Evolutionary conservation across 2,888 invertebrate genomes (phyloP).

Genomic region (Alviniconcha strummeri): DNA sequence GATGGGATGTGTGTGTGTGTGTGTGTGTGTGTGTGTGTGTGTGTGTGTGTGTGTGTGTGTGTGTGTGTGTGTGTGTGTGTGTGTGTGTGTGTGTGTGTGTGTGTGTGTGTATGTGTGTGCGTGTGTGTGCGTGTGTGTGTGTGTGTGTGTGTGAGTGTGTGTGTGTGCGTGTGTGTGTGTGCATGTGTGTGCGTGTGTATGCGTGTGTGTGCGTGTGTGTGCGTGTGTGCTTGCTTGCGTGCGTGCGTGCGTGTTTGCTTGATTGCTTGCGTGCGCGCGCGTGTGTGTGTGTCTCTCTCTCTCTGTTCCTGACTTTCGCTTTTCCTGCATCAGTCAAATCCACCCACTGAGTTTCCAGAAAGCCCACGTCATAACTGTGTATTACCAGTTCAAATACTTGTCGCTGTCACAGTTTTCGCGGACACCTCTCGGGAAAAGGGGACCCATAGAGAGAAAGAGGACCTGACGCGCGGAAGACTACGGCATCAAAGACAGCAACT

Average conservation of each 20-base stretch:
- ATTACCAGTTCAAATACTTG: not conserved
- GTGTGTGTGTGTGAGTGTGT: not conserved
- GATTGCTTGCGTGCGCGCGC: not conserved
- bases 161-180: not conserved
- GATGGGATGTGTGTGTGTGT: no score
- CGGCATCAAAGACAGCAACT: no score
- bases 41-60: not conserved
- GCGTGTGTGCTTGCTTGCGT: not conserved
- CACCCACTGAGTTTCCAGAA: not conserved
- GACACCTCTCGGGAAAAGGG: no score
- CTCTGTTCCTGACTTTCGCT: not conserved
- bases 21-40: not conserved
- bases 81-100: not conserved
- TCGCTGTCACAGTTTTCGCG: no score
- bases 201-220: not conserved
- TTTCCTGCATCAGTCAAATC: not conserved
- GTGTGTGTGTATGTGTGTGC: not conserved
- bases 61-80: not conserved
- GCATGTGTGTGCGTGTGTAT: not conserved
- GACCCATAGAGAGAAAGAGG: no score
- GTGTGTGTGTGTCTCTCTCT: not conserved
- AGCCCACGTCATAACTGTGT: not conserved
- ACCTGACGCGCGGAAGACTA: no score
- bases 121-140: not conserved
- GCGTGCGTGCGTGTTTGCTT: not conserved